Evolutionary conservation across 2,113 vertebrate species (phyloP).

Genomic region (Lepisosteus oculatus): DNA sequence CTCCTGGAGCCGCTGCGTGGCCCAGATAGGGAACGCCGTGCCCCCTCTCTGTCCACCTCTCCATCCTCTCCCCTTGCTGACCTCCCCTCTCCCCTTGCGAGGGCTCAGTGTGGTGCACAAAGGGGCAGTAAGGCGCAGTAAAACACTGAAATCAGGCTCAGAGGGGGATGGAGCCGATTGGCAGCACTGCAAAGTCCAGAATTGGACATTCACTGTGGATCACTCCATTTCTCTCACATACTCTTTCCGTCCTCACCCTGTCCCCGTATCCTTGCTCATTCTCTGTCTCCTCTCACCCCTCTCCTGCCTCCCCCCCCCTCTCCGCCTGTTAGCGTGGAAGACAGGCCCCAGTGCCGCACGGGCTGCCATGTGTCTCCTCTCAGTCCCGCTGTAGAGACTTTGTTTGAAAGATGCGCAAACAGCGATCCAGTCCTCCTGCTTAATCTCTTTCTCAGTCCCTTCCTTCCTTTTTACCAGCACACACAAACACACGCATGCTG

Average conservation of each 20-base stretch:
- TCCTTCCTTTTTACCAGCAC: neutral
- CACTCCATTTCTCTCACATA: too few species aligned
- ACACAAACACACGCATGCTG: neutral
- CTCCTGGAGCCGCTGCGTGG: too few species aligned
- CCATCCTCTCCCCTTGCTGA: neutral
- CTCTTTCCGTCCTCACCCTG: conserved; percentile 27
- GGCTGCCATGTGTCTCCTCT: conserved; percentile 6
- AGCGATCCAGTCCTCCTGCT: neutral
- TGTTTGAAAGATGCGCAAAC: conserved; percentile 10
- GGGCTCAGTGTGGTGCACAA: neutral
- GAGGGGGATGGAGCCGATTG: too few species aligned
- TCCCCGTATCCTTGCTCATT: conserved; percentile 3
- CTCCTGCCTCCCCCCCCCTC: neutral
- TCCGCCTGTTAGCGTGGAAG: neutral
- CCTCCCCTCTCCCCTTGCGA: neutral
- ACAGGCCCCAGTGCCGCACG: neutral
- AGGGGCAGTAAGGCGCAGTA: too few species aligned
- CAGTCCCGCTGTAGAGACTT: neutral
- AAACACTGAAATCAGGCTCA: too few species aligned
- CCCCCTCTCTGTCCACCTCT: too few species aligned
- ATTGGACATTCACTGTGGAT: too few species aligned
- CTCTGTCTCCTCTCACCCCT: too few species aligned
- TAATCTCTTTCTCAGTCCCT: neutral
- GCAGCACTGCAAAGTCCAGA: too few species aligned
- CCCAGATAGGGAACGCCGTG: too few species aligned